phyloP scores from a whole-genome alignment of 2,113 vertebrate species.

The Gadus chalcogrammus region DNA sequence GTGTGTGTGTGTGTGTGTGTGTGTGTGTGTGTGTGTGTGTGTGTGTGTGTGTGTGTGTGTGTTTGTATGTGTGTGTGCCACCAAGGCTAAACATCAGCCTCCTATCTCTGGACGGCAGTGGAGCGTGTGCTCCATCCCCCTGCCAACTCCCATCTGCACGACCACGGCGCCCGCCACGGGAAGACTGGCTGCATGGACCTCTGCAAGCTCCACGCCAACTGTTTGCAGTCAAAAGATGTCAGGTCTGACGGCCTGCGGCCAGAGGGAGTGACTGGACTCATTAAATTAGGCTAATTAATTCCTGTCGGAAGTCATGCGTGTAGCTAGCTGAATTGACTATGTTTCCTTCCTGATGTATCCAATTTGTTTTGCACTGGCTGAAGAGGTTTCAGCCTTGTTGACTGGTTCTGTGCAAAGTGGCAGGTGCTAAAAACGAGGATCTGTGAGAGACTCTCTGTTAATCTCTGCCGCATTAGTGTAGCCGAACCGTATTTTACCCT shows the following conservation, averaged over 20 bases:
- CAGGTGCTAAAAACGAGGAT: conserved; percentile 22
- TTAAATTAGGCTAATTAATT: conserved; percentile 64
- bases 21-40: conserved; percentile 16
- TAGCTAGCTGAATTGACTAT: conserved; percentile 36
- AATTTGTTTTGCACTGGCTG: conserved; percentile 53
- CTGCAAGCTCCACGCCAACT: conserved; percentile 20
- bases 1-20: conserved; percentile 9
- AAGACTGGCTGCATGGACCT: not conserved
- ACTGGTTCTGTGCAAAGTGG: conserved; percentile 37
- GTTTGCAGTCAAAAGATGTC: conserved; percentile 23
- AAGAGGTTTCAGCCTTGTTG: conserved; percentile 28
- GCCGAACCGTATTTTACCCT: too few relatives aligned
- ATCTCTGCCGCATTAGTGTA: too few relatives aligned
- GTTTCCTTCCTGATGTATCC: not conserved
- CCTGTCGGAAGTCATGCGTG: conserved; percentile 46
- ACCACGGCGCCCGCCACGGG: not conserved
- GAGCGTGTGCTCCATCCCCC: conserved; percentile 44
- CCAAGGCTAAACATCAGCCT: too few relatives aligned
- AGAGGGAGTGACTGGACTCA: conserved; percentile 42
- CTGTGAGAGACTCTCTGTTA: not conserved
- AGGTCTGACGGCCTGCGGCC: conserved; percentile 23
- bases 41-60: not conserved
- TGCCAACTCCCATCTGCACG: too few relatives aligned
- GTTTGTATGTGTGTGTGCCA: too few relatives aligned
- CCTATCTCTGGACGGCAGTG: conserved; percentile 27